Percentiles rank a stretch among this genome's conserved stretches.
phyloP scores from a whole-genome alignment of 2,797 vertebrate species.

The Gila robusta region DNA sequence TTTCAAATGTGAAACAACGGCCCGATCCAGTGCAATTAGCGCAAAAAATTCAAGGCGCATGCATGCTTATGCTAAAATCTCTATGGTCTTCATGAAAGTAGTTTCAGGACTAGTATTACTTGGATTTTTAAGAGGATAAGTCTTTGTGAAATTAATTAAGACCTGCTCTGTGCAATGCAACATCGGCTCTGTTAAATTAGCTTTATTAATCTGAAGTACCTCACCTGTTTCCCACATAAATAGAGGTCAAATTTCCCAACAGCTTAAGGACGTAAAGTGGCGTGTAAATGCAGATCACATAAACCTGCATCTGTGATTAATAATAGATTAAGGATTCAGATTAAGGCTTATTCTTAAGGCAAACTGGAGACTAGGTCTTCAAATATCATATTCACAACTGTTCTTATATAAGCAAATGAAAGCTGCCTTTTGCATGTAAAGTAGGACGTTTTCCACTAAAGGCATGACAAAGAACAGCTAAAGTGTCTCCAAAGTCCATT shows the following conservation, averaged over 20 bases:
- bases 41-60: background rate
- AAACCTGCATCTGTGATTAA: background rate
- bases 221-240: background rate
- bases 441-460: background rate
- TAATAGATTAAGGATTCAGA: background rate
- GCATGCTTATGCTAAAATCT: background rate
- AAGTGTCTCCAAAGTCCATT: background rate
- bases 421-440: background rate
- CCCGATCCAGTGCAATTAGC: background rate
- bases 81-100: background rate
- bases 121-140: background rate
- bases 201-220: slow-evolving; percentile 15
- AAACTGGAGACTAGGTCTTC: background rate
- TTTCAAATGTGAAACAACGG: background rate
- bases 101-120: background rate
- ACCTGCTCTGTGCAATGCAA: background rate
- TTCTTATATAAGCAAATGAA: background rate
- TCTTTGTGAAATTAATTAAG: background rate
- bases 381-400: background rate
- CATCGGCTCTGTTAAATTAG: background rate
- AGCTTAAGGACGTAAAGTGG: slow-evolving; percentile 41
- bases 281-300: background rate
- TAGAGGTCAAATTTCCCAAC: background rate
- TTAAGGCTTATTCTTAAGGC: background rate
- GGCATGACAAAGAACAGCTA: background rate